These are phyloP conservation scores for Scolopax rusticola DNA, from an alignment of 2,797 vertebrate genomes.

Conservation along the genomic window DNA sequence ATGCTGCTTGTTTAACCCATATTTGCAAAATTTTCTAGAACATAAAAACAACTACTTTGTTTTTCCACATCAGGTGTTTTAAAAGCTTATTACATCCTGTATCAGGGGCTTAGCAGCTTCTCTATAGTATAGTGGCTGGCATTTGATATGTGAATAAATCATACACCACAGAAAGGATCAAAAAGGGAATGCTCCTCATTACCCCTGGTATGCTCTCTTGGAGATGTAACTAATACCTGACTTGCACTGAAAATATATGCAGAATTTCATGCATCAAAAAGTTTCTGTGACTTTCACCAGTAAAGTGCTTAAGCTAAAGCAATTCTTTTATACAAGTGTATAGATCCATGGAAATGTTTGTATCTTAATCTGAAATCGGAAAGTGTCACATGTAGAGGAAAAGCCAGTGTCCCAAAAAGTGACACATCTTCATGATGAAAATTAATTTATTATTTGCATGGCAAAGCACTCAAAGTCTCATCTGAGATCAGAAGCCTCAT, in stretches of 20 bases:
- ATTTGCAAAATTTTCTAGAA: constrained; percentile 34
- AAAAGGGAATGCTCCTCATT: constrained; percentile 10
- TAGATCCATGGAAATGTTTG: background rate
- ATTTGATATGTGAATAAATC: constrained; percentile 54
- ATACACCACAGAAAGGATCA: constrained; percentile 43
- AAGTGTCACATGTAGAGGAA: background rate
- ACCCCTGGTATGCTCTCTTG: background rate
- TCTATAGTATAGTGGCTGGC: constrained; percentile 6
- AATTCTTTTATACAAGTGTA: background rate
- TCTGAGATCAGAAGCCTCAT: background rate
- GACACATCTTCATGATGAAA: background rate
- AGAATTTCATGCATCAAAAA: background rate
- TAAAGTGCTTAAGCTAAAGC: background rate
- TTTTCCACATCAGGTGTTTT: constrained; percentile 30
- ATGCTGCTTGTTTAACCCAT: constrained; percentile 52
- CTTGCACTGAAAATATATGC: background rate
- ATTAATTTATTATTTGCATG: background rate
- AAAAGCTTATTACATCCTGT: constrained; percentile 42
- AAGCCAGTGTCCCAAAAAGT: background rate
- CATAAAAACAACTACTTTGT: constrained; percentile 30
- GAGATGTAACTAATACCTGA: background rate
- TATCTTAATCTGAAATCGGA: background rate
- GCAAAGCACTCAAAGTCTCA: background rate
- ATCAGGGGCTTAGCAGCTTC: constrained; percentile 22
- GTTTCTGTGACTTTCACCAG: background rate